Conservation (phyloP, 2,888 invertebrate genomes). For the Tanypteryx hageni region DNA sequence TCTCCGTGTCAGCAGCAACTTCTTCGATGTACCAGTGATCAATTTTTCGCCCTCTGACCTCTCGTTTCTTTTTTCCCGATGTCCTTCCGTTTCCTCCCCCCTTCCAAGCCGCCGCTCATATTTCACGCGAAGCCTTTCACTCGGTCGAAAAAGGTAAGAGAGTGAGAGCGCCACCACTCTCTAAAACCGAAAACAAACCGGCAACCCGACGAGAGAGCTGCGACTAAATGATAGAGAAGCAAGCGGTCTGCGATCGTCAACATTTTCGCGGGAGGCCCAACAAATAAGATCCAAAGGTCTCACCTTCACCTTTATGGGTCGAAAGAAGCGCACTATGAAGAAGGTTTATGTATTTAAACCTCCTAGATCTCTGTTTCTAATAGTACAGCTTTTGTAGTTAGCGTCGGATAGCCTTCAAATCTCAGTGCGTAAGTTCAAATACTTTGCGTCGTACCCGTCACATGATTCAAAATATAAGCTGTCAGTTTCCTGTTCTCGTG, state of each 20-base stretch:
- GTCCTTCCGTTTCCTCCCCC: background rate
- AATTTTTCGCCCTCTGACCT: background rate
- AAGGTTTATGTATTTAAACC: no score
- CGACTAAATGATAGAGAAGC: background rate
- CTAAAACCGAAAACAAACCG: slow-evolving; percentile 22
- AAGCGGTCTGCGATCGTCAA: background rate
- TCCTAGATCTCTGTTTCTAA: no score
- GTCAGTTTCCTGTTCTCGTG: no score
- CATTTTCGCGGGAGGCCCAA: background rate
- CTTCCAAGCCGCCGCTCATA: slow-evolving; percentile 18
- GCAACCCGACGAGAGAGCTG: background rate
- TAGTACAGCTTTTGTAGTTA: no score
- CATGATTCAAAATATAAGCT: no score
- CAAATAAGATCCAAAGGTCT: background rate
- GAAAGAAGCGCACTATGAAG: background rate
- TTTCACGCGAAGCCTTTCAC: slow-evolving; percentile 58
- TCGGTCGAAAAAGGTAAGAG: slow-evolving; percentile 29
- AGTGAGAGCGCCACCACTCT: slow-evolving; percentile 36
- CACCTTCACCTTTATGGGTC: background rate
- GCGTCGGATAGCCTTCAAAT: no score
- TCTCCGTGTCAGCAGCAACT: no score
- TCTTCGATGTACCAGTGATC: background rate
- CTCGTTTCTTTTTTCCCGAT: background rate
- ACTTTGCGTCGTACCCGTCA: no score
- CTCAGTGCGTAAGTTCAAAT: no score